Evolutionary conservation across 2,113 vertebrate genomes (phyloP).

Genomic region (Ibidorhyncha struthersii): DNA sequence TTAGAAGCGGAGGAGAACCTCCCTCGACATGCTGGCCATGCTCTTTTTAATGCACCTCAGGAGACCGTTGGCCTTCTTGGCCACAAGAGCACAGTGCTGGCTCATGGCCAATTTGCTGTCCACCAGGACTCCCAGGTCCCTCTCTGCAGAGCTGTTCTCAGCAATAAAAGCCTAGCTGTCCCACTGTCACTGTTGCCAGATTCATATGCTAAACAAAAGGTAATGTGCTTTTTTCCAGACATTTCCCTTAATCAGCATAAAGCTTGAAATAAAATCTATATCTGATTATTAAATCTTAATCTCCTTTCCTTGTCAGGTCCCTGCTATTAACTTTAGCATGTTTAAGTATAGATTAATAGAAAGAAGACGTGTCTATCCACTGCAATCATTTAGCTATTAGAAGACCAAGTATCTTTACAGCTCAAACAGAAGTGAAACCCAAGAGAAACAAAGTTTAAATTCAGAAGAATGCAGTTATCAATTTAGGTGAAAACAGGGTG

Average conservation of each 20-base stretch:
- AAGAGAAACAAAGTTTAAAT: neutral
- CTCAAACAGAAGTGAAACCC: neutral
- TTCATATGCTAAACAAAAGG: neutral
- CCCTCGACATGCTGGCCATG: too few species aligned
- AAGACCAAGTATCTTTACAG: neutral
- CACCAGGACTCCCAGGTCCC: too few species aligned
- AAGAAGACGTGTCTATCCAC: neutral
- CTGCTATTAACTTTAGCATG: neutral
- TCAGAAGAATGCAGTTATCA: neutral
- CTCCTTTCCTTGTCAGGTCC: neutral
- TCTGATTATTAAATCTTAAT: conserved; percentile 8
- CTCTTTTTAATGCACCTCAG: too few species aligned
- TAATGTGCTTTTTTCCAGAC: neutral
- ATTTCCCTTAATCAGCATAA: neutral
- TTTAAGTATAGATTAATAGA: conserved; percentile 26
- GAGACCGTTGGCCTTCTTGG: too few species aligned
- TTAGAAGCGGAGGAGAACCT: too few species aligned
- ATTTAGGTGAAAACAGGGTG: neutral
- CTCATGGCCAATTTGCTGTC: too few species aligned
- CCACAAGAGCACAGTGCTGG: too few species aligned
- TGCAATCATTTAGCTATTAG: neutral
- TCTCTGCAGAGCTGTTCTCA: too few species aligned
- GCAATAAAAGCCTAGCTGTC: neutral
- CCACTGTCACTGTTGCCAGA: neutral
- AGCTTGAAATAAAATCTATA: neutral